These are phyloP conservation scores for Frankliniella intonsa DNA, from an alignment of 2,888 invertebrate species.

Conservation along the genomic window DNA sequence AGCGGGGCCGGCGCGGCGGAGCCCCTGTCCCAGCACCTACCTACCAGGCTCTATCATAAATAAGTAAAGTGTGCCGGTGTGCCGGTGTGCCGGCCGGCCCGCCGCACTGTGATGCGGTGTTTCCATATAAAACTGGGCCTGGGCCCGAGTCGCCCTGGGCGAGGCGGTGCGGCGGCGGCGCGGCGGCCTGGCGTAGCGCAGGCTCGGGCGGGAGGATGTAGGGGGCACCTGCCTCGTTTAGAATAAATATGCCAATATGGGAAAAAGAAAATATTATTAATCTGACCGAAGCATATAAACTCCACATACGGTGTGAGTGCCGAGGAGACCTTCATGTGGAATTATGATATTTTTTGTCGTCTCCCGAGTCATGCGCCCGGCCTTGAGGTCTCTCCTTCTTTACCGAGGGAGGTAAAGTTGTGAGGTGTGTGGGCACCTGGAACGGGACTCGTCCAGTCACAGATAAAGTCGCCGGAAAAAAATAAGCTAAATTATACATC, in stretches of 20 bases:
- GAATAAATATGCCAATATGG: constrained; percentile 23
- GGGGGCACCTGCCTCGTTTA: constrained; percentile 14
- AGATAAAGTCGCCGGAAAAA: too few species aligned
- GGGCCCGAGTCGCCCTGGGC: not conserved
- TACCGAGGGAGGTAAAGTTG: not conserved
- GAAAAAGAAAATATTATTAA: not conserved
- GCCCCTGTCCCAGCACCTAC: not conserved
- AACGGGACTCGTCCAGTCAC: too few species aligned
- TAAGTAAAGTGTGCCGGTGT: constrained; percentile 18
- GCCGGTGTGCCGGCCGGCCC: not conserved
- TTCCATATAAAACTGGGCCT: constrained; percentile 13
- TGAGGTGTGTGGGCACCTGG: not conserved
- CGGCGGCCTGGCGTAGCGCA: constrained; percentile 6
- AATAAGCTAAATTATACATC: too few species aligned
- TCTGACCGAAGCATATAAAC: not conserved
- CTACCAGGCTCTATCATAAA: not conserved
- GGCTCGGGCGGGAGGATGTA: too few species aligned
- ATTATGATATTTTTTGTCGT: not conserved
- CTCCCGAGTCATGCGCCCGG: not conserved
- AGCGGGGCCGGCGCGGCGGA: not conserved
- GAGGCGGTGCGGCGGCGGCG: not conserved
- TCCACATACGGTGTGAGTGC: not conserved
- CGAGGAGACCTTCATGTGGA: not conserved
- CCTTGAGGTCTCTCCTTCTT: not conserved
- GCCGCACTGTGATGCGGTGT: not conserved